Evolutionary conservation across 1,140 invertebrate genomes (phyloP).

Genomic region (Helicoverpa zea): DNA sequence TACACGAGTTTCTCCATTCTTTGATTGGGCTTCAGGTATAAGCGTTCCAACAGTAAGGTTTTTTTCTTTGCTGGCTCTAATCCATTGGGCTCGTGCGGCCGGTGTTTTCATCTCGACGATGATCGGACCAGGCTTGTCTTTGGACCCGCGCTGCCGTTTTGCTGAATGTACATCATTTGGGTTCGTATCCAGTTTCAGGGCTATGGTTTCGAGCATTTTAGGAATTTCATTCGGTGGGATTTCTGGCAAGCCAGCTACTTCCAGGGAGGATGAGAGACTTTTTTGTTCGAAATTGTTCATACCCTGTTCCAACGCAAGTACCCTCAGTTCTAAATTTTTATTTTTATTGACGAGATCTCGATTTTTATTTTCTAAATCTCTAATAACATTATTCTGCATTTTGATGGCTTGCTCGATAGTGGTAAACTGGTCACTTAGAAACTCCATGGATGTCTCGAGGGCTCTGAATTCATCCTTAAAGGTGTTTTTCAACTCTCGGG

Average conservation of each 20-base stretch:
- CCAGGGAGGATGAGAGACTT: conserved; percentile 53
- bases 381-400: conserved; percentile 56
- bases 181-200: too few species aligned
- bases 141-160: too few species aligned
- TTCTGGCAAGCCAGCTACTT: conserved; percentile 62
- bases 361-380: conserved; percentile 61
- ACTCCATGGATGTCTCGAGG: conserved; percentile 52
- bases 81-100: too few species aligned
- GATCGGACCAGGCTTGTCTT: too few species aligned
- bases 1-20: too few species aligned
- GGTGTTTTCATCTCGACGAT: too few species aligned
- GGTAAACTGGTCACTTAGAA: conserved; percentile 59
- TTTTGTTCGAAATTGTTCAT: conserved; percentile 57
- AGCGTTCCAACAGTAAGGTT: too few species aligned
- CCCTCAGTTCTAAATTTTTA: conserved; percentile 60
- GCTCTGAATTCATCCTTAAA: conserved; percentile 51
- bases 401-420: conserved; percentile 57
- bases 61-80: too few species aligned
- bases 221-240: too few species aligned
- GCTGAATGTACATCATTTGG: too few species aligned
- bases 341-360: conserved; percentile 60
- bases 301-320: conserved; percentile 56
- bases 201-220: too few species aligned
- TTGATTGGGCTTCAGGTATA: too few species aligned
- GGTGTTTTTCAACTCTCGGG: conserved; percentile 59